Base-by-base conservation (phyloP, 2,113 vertebrate genomes). In the Tyto alba region DNA sequence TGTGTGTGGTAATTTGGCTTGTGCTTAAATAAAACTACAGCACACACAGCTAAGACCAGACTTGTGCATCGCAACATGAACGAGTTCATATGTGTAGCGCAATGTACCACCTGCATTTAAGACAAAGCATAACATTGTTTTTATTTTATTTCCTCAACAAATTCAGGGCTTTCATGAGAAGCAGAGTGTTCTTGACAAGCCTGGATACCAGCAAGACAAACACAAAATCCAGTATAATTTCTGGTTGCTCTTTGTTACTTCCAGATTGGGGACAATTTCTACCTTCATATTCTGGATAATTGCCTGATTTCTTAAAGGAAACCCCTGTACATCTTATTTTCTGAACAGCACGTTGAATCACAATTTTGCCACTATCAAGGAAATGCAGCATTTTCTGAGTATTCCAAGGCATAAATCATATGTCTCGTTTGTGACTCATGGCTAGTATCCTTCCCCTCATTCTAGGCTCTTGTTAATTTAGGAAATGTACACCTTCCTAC, bases 321-420 rank as follows among this genome's bases (percentile, higher is more conserved):
- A 91, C 43, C 63, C 78, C 75, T 57, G 16, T 27, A 92, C 27
- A 17, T 62, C 40, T 93, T 94, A 84, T 81, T 96, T 97, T 96
- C 89, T 86, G 94, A 96, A 90, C 72, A 97, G 71, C 45, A 72
- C 20, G 73, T 41, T 92, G 73, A 89, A 98, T 88, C 57, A 68
- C 50, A 88, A 50, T 97, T 96, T 96, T 64, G 69, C 77, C 19
- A 36, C 96, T 83, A 90, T 96, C 91, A 96, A 96, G 94, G 73
- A 97, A 97, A 97, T 80, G 73, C 48, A 94, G 71, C 36, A 91
- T 90, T 97, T 97, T 92, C 71, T 74, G 88, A 96, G 69, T 85
- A 95, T 96, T 97, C 88, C 79, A 93, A 93, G 48, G 60, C 85
- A 96, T 94, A 97, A 97, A 97, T 97, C 96, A 90, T 59, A 96